Evolutionary conservation across 2,797 vertebrate species (phyloP).

Genomic region (Sebastes steindachneri): DNA sequence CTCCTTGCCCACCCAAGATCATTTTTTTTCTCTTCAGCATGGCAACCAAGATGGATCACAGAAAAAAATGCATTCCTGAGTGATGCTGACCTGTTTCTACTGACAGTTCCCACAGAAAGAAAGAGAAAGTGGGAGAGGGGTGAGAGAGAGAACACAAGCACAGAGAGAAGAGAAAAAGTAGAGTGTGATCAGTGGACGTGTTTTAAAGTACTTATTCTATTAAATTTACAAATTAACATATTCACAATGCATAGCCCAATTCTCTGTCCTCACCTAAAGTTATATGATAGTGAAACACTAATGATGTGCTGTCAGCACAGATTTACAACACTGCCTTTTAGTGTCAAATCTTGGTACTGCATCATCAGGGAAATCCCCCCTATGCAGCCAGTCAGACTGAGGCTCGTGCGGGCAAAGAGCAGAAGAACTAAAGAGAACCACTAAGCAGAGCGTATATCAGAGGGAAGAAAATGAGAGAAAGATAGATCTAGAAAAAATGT

Average conservation of each 20-base stretch:
- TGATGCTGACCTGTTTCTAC: conserved; percentile 39
- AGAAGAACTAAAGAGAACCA: conserved; percentile 12
- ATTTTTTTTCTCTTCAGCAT: neutral
- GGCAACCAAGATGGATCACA: conserved; percentile 5
- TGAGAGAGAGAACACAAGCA: neutral
- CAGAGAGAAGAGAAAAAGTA: neutral
- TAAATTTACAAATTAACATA: neutral
- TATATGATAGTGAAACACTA: neutral
- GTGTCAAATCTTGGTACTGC: conserved; percentile 65
- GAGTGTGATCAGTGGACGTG: neutral
- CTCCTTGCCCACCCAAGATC: conserved; percentile 11
- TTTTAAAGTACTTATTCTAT: neutral
- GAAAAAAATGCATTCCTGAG: conserved; percentile 29
- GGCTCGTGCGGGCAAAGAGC: conserved; percentile 32
- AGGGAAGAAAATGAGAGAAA: neutral
- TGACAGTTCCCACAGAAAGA: conserved; percentile 19
- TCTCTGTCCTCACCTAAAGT: neutral
- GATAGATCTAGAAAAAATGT: neutral
- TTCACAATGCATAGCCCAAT: neutral
- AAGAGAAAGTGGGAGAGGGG: neutral
- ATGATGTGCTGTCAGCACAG: neutral
- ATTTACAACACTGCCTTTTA: conserved; percentile 67
- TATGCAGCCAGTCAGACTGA: conserved; percentile 21
- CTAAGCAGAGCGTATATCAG: neutral
- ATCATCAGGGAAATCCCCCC: conserved; percentile 55